Conservation (phyloP, 2,797 vertebrate genomes). For the Anisognathus igniventris region DNA sequence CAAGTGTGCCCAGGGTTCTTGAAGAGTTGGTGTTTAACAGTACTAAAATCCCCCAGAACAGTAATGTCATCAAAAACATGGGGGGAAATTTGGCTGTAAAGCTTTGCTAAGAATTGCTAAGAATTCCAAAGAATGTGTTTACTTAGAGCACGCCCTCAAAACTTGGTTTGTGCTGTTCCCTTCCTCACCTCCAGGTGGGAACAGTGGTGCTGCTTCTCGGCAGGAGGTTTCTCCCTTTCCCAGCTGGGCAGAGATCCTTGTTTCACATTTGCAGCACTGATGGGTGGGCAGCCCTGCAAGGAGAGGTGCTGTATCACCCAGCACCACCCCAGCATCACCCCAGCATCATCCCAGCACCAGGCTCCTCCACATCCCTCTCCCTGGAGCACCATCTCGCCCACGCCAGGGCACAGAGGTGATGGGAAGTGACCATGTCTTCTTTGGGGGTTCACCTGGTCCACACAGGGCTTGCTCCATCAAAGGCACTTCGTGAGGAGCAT, state of each 20-base stretch:
- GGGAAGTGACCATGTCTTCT: fast-evolving
- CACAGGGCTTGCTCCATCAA: not conserved
- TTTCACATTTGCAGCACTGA: not conserved
- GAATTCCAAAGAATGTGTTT: not conserved
- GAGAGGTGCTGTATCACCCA: not conserved
- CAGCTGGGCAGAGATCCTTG: not conserved
- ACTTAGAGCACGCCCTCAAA: not conserved
- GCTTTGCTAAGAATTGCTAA: not conserved
- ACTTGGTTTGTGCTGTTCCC: not conserved
- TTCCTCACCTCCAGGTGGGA: not conserved
- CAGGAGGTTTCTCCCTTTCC: not conserved
- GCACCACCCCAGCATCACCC: not conserved
- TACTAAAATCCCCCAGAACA: not conserved
- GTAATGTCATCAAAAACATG: not conserved
- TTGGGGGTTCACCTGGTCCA: fast-evolving
- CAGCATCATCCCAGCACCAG: not conserved
- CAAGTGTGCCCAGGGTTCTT: not conserved
- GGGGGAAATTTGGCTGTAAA: not conserved
- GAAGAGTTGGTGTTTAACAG: not conserved
- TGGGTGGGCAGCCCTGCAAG: not conserved
- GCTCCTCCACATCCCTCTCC: not conserved
- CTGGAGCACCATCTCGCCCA: not conserved
- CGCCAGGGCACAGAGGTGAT: fast-evolving
- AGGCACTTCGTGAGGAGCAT: not conserved
- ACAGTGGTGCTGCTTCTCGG: not conserved